Conservation (phyloP, 2,113 vertebrate species). For the Sinocyclocheilus anophthalmus region DNA sequence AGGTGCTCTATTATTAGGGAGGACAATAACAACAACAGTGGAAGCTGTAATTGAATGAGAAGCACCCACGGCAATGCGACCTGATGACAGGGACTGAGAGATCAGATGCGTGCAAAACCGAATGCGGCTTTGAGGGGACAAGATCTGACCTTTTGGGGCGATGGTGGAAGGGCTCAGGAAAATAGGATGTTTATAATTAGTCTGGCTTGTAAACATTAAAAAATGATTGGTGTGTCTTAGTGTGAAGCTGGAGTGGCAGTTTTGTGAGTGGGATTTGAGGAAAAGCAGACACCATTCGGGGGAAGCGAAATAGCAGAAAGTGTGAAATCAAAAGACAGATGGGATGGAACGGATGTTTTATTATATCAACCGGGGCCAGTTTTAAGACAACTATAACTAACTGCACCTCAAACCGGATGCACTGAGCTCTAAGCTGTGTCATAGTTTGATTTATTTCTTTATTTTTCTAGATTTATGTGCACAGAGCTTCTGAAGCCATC, state of each 20-base stretch:
- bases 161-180: constrained; percentile 5
- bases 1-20: constrained; percentile 68
- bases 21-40: constrained; percentile 67
- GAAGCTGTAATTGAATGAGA: constrained; percentile 68
- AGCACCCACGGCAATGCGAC: constrained; percentile 41
- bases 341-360: constrained; percentile 14
- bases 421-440: neutral
- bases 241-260: neutral
- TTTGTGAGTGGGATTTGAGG: neutral
- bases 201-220: constrained; percentile 11
- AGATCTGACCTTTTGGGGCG: constrained; percentile 14
- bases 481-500: neutral
- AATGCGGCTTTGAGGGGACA: neutral
- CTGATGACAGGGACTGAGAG: constrained; percentile 41
- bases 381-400: constrained; percentile 4
- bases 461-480: constrained; percentile 7
- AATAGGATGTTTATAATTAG: constrained; percentile 50
- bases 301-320: neutral
- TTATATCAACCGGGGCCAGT: neutral
- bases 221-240: neutral
- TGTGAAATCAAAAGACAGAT: constrained; percentile 19
- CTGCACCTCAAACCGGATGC: neutral
- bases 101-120: constrained; percentile 37
- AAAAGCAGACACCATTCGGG: neutral
- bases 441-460: neutral